Evolutionary conservation across 2,113 vertebrate species (phyloP).

Genomic region (Microcebus griseorufus): DNA sequence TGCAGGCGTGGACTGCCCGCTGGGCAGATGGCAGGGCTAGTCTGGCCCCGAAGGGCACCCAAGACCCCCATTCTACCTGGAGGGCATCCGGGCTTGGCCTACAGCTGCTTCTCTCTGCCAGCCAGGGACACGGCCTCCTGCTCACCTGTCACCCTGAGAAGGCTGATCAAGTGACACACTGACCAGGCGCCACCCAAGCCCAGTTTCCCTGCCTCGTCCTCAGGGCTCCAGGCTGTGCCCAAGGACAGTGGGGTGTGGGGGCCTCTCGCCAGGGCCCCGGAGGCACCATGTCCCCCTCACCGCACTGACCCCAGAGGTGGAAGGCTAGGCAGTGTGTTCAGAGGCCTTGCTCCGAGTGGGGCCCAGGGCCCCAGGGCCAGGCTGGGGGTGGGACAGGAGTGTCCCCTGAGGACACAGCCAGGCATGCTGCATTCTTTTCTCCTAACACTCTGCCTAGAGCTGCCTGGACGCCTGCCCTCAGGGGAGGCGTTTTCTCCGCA

Average conservation of each 20-base stretch:
- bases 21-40: background rate
- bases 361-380: conserved; percentile 1
- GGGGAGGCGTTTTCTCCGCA: conserved; percentile 76
- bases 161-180: background rate
- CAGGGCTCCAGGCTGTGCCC: background rate
- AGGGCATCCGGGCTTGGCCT: background rate
- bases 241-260: background rate
- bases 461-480: background rate
- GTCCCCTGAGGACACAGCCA: conserved; percentile 62
- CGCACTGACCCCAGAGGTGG: background rate
- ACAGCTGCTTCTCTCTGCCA: background rate
- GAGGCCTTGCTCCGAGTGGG: background rate
- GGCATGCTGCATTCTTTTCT: background rate
- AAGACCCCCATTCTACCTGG: background rate
- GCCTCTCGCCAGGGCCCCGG: background rate
- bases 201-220: background rate
- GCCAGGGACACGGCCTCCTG: background rate
- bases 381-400: background rate
- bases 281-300: accelerated
- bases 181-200: background rate
- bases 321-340: background rate
- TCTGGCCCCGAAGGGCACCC: background rate
- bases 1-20: accelerated
- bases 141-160: background rate
- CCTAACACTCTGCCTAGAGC: conserved; percentile 34